phyloP scores from a whole-genome alignment of 2,797 vertebrate genomes.

The Myripristis murdjan region DNA sequence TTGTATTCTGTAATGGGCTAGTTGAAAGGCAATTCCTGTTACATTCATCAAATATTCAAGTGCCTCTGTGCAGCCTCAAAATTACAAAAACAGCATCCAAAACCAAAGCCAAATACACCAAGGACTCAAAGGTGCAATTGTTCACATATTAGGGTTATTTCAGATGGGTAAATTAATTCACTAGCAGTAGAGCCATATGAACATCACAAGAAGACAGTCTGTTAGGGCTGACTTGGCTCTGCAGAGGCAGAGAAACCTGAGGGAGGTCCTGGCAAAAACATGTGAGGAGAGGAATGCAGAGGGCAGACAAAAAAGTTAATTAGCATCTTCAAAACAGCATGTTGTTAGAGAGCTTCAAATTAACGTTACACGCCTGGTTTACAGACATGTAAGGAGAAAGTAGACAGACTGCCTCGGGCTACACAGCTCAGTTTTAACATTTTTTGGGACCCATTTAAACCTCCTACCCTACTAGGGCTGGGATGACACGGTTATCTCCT shows the following conservation, averaged over 20 bases:
- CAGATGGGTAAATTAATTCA: no score
- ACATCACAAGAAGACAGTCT: no score
- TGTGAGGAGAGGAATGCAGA: conserved; percentile 2
- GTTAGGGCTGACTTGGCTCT: neutral
- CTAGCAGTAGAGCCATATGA: no score
- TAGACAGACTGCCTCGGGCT: neutral
- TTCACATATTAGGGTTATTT: no score
- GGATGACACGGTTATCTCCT: no score
- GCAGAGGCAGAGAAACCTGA: neutral
- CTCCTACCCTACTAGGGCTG: neutral
- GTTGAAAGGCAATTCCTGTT: neutral
- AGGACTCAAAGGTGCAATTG: no score
- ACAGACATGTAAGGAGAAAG: neutral
- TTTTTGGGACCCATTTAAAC: neutral
- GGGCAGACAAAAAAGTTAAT: neutral
- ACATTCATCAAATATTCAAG: no score
- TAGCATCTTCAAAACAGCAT: neutral
- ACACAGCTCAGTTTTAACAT: neutral
- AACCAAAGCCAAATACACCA: no score
- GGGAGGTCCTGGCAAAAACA: neutral
- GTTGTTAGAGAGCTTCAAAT: neutral
- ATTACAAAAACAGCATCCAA: no score
- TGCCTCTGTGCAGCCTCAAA: no score
- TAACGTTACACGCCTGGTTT: neutral
- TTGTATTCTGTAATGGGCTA: neutral